These are phyloP conservation scores for Equus quagga DNA, from an alignment of 2,113 vertebrate genomes.

Conservation along the genomic window DNA sequence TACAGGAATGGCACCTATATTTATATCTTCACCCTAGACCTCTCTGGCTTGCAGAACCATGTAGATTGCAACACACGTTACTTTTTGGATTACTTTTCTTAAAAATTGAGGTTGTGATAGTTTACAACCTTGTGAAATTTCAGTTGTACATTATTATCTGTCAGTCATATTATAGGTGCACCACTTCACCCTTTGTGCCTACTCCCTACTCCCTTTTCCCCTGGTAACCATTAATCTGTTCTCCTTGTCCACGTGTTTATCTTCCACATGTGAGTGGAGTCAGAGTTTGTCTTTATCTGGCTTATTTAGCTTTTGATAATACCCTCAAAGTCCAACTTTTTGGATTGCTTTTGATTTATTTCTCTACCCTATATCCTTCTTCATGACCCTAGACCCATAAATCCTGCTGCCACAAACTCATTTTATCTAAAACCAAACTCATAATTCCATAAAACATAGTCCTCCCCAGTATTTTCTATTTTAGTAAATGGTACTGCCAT, in stretches of 20 bases:
- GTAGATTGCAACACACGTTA: background rate
- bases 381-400: background rate
- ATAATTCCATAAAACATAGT: background rate
- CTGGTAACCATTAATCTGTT: too few relatives aligned
- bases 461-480: background rate
- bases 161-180: too few relatives aligned
- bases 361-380: background rate
- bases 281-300: too few relatives aligned
- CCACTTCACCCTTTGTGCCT: too few relatives aligned
- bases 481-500: background rate
- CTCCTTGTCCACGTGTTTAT: too few relatives aligned
- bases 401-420: constrained; percentile 17
- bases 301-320: too few relatives aligned
- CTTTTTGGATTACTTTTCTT: constrained; percentile 19
- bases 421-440: constrained; percentile 31
- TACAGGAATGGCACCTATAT: background rate
- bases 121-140: too few relatives aligned
- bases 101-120: too few relatives aligned
- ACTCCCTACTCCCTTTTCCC: too few relatives aligned
- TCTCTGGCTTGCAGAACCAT: background rate
- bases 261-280: too few relatives aligned
- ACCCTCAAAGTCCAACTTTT: too few relatives aligned
- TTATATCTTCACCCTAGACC: background rate
- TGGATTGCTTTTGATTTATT: background rate
- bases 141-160: too few relatives aligned